phyloP scores from a whole-genome alignment of 2,113 vertebrate genomes.

The Myocastor coypus region DNA sequence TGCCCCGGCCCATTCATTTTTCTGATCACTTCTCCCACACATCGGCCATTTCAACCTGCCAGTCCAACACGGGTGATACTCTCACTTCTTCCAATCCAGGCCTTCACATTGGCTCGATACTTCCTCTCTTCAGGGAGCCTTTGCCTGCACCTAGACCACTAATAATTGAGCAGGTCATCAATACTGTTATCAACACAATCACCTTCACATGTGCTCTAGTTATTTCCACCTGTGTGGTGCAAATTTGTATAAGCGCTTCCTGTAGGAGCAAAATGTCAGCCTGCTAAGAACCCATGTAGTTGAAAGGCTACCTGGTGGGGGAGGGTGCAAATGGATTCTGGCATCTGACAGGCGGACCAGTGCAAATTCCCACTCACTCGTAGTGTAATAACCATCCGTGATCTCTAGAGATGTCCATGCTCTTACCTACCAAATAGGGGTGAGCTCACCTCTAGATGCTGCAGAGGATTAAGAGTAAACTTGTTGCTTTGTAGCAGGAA shows the following conservation, averaged over 20 bases:
- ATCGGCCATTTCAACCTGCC: background rate
- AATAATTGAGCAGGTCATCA: background rate
- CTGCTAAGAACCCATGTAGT: background rate
- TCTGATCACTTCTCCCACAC: background rate
- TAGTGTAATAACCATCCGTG: background rate
- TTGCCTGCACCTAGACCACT: background rate
- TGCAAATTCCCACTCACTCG: background rate
- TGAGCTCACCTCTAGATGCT: background rate
- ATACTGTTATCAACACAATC: background rate
- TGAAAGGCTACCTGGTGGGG: background rate
- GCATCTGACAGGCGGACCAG: background rate
- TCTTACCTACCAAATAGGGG: background rate
- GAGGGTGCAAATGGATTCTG: background rate
- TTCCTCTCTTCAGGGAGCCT: background rate
- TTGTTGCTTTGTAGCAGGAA: background rate
- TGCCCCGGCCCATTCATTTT: background rate
- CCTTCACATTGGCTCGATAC: background rate
- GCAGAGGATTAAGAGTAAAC: background rate
- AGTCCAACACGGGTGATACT: background rate
- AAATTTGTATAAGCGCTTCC: background rate
- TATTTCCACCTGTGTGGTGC: background rate
- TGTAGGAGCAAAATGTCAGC: background rate
- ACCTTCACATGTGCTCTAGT: background rate
- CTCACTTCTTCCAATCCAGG: background rate
- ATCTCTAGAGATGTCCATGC: background rate